A percentile compares a stretch with the other conserved stretches of the same genome.
Evolutionary conservation across 2,113 vertebrate genomes (phyloP).

Genomic region (Xiphophorus couchianus): DNA sequence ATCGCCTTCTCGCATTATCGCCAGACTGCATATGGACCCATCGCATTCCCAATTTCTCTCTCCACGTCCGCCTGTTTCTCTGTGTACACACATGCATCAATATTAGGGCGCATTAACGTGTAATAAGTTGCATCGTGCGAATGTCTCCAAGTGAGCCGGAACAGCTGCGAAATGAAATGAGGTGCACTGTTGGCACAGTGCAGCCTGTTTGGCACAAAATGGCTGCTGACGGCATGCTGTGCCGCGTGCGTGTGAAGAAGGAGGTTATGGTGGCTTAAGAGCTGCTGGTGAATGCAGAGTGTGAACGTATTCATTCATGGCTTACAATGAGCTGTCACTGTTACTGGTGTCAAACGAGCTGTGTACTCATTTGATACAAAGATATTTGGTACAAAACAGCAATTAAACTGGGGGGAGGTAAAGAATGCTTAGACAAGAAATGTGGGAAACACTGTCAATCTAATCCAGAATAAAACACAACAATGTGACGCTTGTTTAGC

Average conservation of each 20-base stretch:
- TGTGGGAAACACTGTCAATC: constrained; percentile 52
- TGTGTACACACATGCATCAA: constrained; percentile 69
- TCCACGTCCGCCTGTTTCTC: constrained; percentile 27
- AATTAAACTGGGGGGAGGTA: constrained; percentile 49
- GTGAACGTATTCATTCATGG: constrained; percentile 32
- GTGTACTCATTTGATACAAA: constrained; percentile 31
- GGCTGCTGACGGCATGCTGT: constrained; percentile 38
- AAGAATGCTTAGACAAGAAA: constrained; percentile 18
- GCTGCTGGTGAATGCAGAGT: constrained; percentile 19
- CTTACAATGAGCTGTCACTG: constrained; percentile 56
- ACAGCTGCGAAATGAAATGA: constrained; percentile 70
- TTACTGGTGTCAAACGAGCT: constrained; percentile 45
- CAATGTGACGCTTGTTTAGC: constrained; percentile 36
- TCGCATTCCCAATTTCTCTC: constrained; percentile 59
- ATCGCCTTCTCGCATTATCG: constrained; percentile 65
- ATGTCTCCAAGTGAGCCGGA: constrained; percentile 55
- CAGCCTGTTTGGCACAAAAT: constrained; percentile 62
- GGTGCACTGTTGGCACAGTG: constrained; percentile 33
- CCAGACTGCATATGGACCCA: constrained; percentile 65
- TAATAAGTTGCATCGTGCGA: constrained; percentile 65
- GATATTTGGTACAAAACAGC: constrained; percentile 26
- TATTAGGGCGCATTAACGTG: constrained; percentile 70
- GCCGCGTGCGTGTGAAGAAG: constrained; percentile 40
- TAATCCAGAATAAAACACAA: constrained; percentile 25
- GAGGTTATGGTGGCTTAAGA: constrained; percentile 41